Conservation (phyloP, 2,888 invertebrate genomes). For the Alloplasta piceator region DNA sequence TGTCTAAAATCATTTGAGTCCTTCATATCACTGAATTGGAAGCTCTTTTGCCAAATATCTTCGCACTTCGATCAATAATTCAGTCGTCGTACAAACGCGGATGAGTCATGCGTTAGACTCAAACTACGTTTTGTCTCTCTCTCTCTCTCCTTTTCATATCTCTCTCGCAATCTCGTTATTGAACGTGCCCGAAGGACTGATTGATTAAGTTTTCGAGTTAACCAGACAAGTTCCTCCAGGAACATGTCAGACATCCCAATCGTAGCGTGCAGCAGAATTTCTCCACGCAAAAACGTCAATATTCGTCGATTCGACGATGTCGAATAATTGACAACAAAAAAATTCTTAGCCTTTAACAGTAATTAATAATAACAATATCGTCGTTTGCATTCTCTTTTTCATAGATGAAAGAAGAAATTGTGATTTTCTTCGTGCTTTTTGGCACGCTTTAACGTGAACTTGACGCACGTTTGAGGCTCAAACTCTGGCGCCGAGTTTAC, state of each 20-base stretch:
- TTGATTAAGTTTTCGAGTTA: slow-evolving; percentile 53
- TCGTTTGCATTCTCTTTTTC: too few relatives aligned
- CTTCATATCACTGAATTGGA: too few relatives aligned
- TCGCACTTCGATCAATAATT: slow-evolving; percentile 48
- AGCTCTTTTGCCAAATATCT: not conserved
- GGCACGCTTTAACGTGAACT: too few relatives aligned
- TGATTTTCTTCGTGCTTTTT: too few relatives aligned
- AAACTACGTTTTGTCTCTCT: slow-evolving; percentile 24
- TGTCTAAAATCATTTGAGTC: too few relatives aligned
- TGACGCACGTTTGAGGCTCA: not conserved
- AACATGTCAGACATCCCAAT: not conserved
- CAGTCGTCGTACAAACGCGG: slow-evolving; percentile 18
- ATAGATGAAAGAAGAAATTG: too few relatives aligned
- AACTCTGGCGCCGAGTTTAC: slow-evolving; percentile 1
- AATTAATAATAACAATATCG: too few relatives aligned
- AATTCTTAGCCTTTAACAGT: not conserved
- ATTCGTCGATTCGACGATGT: not conserved
- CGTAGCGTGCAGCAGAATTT: not conserved
- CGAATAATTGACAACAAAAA: not conserved
- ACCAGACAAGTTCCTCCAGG: slow-evolving; percentile 23
- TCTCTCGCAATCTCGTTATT: slow-evolving; percentile 38
- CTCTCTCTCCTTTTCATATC: not conserved
- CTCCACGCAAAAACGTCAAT: not conserved
- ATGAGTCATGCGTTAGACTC: slow-evolving; percentile 46
- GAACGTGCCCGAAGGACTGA: slow-evolving; percentile 33